A percentile compares a stretch with the other conserved stretches of the same genome.
Evolutionary conservation across 2,888 invertebrate genomes (phyloP).

Genomic region (Heterodera filipjevi): DNA sequence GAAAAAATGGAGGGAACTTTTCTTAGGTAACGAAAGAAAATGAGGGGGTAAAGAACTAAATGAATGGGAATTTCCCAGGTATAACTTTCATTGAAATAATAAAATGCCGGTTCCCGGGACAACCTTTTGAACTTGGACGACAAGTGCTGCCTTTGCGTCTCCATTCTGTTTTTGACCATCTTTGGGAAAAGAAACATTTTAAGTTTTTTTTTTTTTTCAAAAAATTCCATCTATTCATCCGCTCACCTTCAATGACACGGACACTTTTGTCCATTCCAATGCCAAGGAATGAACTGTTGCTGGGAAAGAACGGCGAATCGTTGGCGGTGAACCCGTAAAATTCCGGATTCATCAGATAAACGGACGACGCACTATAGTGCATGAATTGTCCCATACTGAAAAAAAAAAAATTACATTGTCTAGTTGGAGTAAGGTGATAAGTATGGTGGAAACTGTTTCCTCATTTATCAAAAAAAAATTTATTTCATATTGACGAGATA

Average conservation of each 20-base stretch:
- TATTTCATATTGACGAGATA: no score
- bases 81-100: no score
- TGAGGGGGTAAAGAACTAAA: not conserved
- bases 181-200: not conserved
- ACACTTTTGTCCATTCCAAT: conserved; percentile 32
- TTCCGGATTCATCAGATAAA: conserved; percentile 24
- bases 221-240: no score
- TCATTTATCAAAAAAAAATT: no score
- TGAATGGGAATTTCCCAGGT: not conserved
- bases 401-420: no score
- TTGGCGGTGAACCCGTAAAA: conserved; percentile 8
- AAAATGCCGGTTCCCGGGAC: not conserved
- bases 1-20: no score
- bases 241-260: conserved; percentile 26
- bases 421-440: no score
- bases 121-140: not conserved
- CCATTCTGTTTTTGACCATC: no score
- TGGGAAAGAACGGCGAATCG: conserved; percentile 20
- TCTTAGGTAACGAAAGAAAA: not conserved
- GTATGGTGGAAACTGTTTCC: no score
- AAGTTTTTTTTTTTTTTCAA: not conserved
- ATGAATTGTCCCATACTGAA: conserved; percentile 16
- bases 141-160: not conserved
- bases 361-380: conserved; percentile 20
- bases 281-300: conserved; percentile 27